Conservation (phyloP, 2,888 invertebrate species). For the Lasiommata megera region DNA sequence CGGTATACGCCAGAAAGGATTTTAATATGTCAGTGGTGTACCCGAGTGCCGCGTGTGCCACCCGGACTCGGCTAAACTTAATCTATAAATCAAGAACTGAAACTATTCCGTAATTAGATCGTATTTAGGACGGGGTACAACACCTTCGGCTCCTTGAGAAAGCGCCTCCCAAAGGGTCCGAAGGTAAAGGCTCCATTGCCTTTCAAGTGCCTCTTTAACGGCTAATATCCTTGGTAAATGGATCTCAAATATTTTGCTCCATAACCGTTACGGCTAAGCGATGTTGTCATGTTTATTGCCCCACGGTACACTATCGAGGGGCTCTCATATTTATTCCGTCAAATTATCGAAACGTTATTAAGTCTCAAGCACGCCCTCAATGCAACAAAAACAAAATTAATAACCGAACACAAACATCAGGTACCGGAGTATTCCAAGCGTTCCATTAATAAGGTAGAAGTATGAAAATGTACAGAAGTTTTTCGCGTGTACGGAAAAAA, state of each 20-base stretch:
- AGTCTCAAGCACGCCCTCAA: conserved; percentile 8
- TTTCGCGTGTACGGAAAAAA: conserved; percentile 18
- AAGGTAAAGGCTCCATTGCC: conserved; percentile 71
- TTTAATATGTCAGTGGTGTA: conserved; percentile 67
- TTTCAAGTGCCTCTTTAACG: conserved; percentile 79
- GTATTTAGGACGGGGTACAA: conserved; percentile 77
- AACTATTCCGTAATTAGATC: conserved; percentile 83
- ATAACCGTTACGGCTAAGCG: conserved; percentile 63
- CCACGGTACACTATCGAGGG: conserved; percentile 41
- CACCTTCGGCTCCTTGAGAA: conserved; percentile 75
- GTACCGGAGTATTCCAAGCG: background rate
- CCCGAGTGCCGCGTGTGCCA: conserved; percentile 61
- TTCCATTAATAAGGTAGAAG: background rate
- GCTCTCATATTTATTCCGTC: conserved; percentile 31
- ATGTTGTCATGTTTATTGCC: conserved; percentile 69
- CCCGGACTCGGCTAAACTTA: conserved; percentile 66
- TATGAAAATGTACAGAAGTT: conserved; percentile 11
- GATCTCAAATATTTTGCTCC: conserved; percentile 74
- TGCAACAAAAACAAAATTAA: conserved; percentile 3
- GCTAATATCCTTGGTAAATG: conserved; percentile 78
- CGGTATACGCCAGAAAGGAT: conserved; percentile 46
- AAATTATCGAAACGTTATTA: conserved; percentile 25
- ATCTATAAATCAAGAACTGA: conserved; percentile 82
- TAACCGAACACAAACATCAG: background rate
- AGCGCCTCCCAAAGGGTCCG: conserved; percentile 70